Percentiles rank a stretch among this genome's conserved stretches.
Conservation (phyloP, 1,140 invertebrate species). For the Hylyphantes graminicola region DNA sequence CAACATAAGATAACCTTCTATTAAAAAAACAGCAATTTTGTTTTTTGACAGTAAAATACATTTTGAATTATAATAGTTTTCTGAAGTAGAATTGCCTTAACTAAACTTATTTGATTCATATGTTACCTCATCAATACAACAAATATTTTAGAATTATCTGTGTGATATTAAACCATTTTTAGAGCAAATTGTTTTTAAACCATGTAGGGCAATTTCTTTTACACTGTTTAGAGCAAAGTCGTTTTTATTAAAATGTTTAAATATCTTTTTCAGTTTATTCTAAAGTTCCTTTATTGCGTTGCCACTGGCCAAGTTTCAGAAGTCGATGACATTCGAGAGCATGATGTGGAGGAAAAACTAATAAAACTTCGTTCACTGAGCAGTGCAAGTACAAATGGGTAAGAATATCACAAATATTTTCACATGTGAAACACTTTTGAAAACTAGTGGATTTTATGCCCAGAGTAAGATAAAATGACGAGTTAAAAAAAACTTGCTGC, state of each 20-base stretch:
- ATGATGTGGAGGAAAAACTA: slow-evolving; percentile 63
- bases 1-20: too few relatives aligned
- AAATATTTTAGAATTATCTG: background rate
- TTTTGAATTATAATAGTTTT: too few relatives aligned
- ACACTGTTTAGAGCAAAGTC: background rate
- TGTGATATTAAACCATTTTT: background rate
- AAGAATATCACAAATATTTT: slow-evolving; percentile 13
- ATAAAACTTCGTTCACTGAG: background rate
- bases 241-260: background rate
- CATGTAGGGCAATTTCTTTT: background rate
- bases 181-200: background rate
- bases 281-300: slow-evolving; percentile 66
- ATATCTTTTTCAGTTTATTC: slow-evolving; percentile 64
- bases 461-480: background rate
- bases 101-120: background rate
- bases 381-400: slow-evolving; percentile 12
- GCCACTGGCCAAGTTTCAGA: slow-evolving; percentile 66
- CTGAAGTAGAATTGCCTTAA: background rate
- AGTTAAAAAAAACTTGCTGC: too few relatives aligned
- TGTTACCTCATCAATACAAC: background rate
- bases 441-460: background rate
- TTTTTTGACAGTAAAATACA: too few relatives aligned
- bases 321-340: slow-evolving; percentile 67
- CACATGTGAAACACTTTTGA: background rate
- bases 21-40: too few relatives aligned